Conservation (phyloP, 1,140 invertebrate species). For the Cepaea nemoralis region DNA sequence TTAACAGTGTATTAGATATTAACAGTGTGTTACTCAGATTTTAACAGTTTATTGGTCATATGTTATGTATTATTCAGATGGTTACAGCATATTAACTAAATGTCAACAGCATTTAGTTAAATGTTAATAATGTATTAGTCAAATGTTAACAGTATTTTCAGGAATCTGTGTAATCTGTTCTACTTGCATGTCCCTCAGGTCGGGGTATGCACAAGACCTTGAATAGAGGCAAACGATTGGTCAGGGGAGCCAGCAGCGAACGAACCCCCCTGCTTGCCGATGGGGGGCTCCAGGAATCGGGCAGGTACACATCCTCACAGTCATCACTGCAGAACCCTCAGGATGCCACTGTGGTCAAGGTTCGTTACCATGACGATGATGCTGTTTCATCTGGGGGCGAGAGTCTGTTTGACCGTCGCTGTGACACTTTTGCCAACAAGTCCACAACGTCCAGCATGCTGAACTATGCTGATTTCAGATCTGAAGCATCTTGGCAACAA, state of each 20-base stretch:
- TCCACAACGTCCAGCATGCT: conserved; percentile 53
- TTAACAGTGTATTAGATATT: no score
- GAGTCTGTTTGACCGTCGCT: neutral
- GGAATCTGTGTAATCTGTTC: no score
- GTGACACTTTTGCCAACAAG: conserved; percentile 43
- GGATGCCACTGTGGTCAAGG: neutral
- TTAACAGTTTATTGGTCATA: no score
- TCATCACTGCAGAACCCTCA: neutral
- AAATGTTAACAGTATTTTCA: no score
- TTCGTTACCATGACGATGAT: neutral
- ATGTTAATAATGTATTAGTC: no score
- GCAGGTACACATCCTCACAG: neutral
- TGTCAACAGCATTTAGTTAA: no score
- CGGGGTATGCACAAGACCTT: conserved; percentile 48
- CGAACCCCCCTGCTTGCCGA: conserved; percentile 50
- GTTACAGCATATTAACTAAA: no score
- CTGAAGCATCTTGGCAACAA: neutral
- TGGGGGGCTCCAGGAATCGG: neutral
- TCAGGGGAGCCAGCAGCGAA: conserved; percentile 43
- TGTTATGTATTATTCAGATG: no score
- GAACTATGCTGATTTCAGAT: conserved; percentile 55
- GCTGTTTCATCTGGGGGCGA: neutral
- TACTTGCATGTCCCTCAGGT: conserved; percentile 47
- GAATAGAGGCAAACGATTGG: conserved; percentile 34
- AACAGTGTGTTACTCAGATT: no score